Evolutionary conservation across 1,140 invertebrate species (phyloP).

Genomic region (Leptinotarsa texana): DNA sequence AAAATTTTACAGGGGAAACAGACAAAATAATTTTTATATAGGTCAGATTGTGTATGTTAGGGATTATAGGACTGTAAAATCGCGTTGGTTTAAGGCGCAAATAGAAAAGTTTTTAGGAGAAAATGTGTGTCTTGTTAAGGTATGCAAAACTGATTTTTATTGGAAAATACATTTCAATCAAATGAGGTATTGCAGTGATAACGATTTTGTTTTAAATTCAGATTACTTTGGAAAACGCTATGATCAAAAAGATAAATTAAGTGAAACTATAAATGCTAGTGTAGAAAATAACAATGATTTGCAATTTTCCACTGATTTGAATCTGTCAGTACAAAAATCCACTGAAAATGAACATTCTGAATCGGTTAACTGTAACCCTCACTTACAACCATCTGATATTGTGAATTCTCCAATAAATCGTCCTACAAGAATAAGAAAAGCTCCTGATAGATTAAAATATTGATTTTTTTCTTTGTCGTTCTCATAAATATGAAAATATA

Average conservation of each 20-base stretch:
- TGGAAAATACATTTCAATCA: slow-evolving; percentile 8
- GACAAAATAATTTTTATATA: slow-evolving; percentile 7
- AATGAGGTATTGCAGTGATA: slow-evolving; percentile 4
- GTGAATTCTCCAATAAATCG: not conserved
- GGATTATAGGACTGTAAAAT: slow-evolving; percentile 6
- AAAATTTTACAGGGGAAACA: not conserved
- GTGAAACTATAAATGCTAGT: not conserved
- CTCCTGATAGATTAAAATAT: slow-evolving; percentile 1
- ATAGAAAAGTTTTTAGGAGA: not conserved
- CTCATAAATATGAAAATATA: no score
- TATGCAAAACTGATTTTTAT: not conserved
- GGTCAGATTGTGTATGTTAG: slow-evolving; percentile 4
- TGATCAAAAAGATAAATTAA: not conserved
- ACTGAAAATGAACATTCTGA: not conserved
- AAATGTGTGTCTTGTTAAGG: not conserved
- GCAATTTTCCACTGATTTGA: not conserved
- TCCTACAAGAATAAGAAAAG: not conserved
- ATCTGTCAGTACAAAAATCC: not conserved
- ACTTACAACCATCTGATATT: not conserved
- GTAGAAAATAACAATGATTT: not conserved
- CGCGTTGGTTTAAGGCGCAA: not conserved
- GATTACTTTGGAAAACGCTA: not conserved
- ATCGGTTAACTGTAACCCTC: not conserved
- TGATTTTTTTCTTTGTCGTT: not conserved
- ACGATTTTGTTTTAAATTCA: not conserved